Base-by-base conservation (phyloP, 2,113 vertebrate species). In the Brevimyrus niger region DNA sequence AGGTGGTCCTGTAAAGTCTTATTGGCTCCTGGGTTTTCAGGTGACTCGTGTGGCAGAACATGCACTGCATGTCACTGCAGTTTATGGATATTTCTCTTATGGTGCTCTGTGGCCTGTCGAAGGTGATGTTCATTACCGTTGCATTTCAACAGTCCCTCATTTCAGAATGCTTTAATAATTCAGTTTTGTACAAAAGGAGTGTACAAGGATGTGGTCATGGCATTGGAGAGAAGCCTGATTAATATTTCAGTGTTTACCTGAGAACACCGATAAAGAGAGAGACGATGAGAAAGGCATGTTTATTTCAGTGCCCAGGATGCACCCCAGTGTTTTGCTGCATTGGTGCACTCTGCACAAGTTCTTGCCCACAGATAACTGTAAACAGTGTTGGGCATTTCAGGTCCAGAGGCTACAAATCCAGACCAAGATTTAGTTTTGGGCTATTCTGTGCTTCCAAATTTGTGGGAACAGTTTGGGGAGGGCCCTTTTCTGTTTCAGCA, bases 201-300 rank as follows among this genome's bases (percentile, higher is more conserved):
- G 38, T n/a, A 7, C 35, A 10, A 51, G 46, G 50, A 82, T 50
- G 13, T 42, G 27, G 19, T 35, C 50, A n/a, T 21, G 27, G 47
- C 9, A 2, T 88, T 19, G 58, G 21, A 38, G 47, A 21, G 21
- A 50, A 53, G n/a, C 19, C 88, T 80, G 8, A 55, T 89, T 89
- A 83, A 80, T 82, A 89, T 83, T 89, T 83, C 73, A 89, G 9
- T 44, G 76, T 89, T 53, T 44, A 55, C 88, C 48, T 89, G 76
- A 50, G 17, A 44, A 23, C 10, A 31, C 7, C 5, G n/a, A 58
- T 35, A 58, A 10, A 15, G 35, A 58, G 51, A 51, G 48, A 86
- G 48, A 27, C 27, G n/a, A 35, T 17, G 84, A 86, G 46, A 51
- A 19, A 86, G 9, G 48, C 13, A 35, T 23, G 82, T 19, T 80